Evolutionary conservation across 2,888 invertebrate species (phyloP).

Genomic region (Troglohyphantes excavatus): DNA sequence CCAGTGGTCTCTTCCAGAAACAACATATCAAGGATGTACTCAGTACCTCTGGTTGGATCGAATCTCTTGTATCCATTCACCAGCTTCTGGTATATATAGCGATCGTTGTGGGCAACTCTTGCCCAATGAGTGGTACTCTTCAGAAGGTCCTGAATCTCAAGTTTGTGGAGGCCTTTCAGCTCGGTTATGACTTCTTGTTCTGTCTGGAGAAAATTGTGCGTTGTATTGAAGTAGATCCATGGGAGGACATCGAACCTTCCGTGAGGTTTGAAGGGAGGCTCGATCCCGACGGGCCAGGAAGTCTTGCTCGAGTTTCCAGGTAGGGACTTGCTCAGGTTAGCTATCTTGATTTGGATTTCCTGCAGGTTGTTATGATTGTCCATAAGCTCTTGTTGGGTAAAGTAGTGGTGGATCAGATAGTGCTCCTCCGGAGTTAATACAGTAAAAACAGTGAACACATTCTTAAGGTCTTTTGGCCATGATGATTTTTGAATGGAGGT

Average conservation of each 20-base stretch:
- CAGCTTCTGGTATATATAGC: constrained; percentile 82
- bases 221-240: constrained; percentile 93
- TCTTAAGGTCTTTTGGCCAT: constrained; percentile 76
- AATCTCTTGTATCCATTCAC: constrained; percentile 89
- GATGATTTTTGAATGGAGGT: constrained; percentile 73
- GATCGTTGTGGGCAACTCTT: constrained; percentile 80
- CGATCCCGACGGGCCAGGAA: constrained; percentile 89
- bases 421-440: constrained; percentile 83
- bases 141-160: constrained; percentile 88
- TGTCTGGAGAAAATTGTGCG: constrained; percentile 91
- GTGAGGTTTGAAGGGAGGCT: constrained; percentile 86
- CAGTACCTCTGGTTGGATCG: constrained; percentile 92
- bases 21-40: constrained; percentile 88
- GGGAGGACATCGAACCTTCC: constrained; percentile 91
- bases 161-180: constrained; percentile 85
- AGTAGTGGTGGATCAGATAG: constrained; percentile 73
- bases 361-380: constrained; percentile 83
- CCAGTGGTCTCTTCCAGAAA: constrained; percentile 80
- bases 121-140: constrained; percentile 80
- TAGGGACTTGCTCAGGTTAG: constrained; percentile 83
- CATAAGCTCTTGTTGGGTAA: constrained; percentile 83
- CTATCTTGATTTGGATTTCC: constrained; percentile 84
- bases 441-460: constrained; percentile 87
- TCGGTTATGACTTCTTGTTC: constrained; percentile 88
- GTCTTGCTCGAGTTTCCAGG: constrained; percentile 82